Conservation (phyloP, 2,888 invertebrate genomes). For the Melieria omissa region DNA sequence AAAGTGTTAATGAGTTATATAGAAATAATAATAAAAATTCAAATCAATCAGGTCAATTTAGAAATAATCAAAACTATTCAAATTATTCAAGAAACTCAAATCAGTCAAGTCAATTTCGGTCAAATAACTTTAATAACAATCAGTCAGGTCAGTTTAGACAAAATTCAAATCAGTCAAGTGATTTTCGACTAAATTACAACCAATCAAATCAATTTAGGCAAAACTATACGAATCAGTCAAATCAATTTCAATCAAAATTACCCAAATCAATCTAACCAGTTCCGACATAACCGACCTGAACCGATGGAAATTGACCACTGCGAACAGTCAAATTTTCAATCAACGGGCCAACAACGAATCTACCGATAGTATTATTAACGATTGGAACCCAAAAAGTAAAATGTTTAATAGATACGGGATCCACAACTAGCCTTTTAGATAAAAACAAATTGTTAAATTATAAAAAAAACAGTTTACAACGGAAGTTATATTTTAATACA, state of each 20-base stretch:
- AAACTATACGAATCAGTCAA: slow-evolving; percentile 1
- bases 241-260: slow-evolving; percentile 19
- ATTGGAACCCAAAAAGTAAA: slow-evolving; percentile 32
- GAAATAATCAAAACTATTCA: neutral
- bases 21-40: slow-evolving; percentile 13
- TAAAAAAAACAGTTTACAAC: slow-evolving; percentile 34
- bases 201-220: slow-evolving; percentile 9
- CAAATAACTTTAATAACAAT: slow-evolving; percentile 19
- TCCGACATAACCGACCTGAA: slow-evolving; percentile 17
- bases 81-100: neutral
- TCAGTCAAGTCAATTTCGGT: slow-evolving; percentile 19
- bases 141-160: slow-evolving; percentile 8
- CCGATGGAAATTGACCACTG: slow-evolving; percentile 41
- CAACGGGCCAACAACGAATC: slow-evolving; percentile 21
- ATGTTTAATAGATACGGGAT: slow-evolving; percentile 39
- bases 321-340: slow-evolving; percentile 43
- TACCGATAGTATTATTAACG: slow-evolving; percentile 41
- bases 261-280: slow-evolving; percentile 15
- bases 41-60: slow-evolving; percentile 18
- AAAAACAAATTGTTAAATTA: slow-evolving; percentile 32
- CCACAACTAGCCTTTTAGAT: slow-evolving; percentile 36
- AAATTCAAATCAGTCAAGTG: slow-evolving; percentile 12
- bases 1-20: slow-evolving; percentile 13
- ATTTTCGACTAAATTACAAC: neutral
- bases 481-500: slow-evolving; percentile 34